Evolutionary conservation across 2,797 vertebrate genomes (phyloP).

Genomic region (Natrix natrix): DNA sequence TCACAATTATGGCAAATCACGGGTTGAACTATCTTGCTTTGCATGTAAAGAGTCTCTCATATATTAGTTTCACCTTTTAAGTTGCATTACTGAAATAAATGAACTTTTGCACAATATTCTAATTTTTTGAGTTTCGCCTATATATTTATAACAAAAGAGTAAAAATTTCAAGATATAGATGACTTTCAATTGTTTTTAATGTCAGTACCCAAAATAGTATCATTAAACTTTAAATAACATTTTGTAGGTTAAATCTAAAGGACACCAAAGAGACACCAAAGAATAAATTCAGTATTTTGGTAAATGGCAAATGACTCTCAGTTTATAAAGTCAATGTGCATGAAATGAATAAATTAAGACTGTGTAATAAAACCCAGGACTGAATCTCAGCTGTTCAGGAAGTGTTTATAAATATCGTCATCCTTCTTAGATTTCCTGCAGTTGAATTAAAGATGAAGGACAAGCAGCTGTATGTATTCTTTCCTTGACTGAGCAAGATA

Average conservation of each 20-base stretch:
- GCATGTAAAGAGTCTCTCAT: too few relatives aligned
- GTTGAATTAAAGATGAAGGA: conserved; percentile 26
- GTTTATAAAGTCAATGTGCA: conserved; percentile 9
- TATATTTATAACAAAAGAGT: not conserved
- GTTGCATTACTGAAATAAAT: too few relatives aligned
- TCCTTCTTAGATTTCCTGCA: conserved; percentile 18
- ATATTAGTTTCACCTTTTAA: too few relatives aligned
- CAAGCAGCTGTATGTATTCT: not conserved
- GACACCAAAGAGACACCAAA: not conserved
- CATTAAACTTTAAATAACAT: conserved; percentile 43
- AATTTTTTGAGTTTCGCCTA: too few relatives aligned
- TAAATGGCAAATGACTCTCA: conserved; percentile 20
- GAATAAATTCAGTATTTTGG: conserved; percentile 36
- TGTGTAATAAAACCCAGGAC: not conserved
- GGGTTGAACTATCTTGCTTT: too few relatives aligned
- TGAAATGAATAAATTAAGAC: conserved; percentile 29
- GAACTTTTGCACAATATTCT: too few relatives aligned
- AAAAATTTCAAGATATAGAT: rapidly evolving
- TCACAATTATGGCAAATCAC: too few relatives aligned
- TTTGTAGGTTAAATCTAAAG: not conserved
- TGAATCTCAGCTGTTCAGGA: conserved; percentile 13
- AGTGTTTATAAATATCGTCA: not conserved
- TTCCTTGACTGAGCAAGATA: not conserved
- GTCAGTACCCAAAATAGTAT: conserved; percentile 16
- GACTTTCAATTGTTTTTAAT: not conserved